Conservation (phyloP, 2,888 invertebrate species). For the Hyposoter dolosus region DNA sequence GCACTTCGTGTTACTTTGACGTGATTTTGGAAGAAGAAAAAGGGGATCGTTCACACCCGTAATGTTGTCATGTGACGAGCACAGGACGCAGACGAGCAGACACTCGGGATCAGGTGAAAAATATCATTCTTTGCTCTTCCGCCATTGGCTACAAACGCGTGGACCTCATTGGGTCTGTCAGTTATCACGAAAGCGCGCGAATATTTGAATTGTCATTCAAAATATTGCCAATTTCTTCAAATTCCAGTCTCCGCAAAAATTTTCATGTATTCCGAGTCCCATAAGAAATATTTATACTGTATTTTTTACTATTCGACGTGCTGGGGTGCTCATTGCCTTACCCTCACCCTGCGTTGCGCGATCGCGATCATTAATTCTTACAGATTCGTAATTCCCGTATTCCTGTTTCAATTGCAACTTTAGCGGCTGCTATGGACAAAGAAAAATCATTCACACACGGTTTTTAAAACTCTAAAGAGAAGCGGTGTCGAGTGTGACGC, state of each 20-base stretch:
- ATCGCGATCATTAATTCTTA: too few species aligned
- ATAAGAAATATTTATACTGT: not conserved
- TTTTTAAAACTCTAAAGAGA: too few species aligned
- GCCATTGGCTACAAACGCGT: not conserved
- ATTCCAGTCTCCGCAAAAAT: not conserved
- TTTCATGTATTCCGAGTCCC: not conserved
- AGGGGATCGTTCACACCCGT: constrained; percentile 77
- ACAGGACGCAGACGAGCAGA: constrained; percentile 65
- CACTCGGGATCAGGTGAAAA: constrained; percentile 57
- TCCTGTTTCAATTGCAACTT: too few species aligned
- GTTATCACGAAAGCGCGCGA: constrained; percentile 12
- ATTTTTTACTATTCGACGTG: not conserved
- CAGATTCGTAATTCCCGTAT: too few species aligned
- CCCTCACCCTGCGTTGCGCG: too few species aligned
- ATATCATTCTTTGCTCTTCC: not conserved
- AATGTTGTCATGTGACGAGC: constrained; percentile 81
- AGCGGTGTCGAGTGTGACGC: too few species aligned
- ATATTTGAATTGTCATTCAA: not conserved
- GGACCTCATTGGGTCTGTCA: constrained; percentile 18
- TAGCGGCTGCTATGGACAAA: too few species aligned
- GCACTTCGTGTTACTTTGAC: constrained; percentile 7
- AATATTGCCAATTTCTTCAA: not conserved
- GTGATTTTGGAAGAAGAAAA: constrained; percentile 35
- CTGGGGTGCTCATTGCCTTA: too few species aligned
- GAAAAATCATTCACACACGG: too few species aligned